Base-by-base conservation (phyloP, 2,113 vertebrate genomes). In the Electrona antarctica region DNA sequence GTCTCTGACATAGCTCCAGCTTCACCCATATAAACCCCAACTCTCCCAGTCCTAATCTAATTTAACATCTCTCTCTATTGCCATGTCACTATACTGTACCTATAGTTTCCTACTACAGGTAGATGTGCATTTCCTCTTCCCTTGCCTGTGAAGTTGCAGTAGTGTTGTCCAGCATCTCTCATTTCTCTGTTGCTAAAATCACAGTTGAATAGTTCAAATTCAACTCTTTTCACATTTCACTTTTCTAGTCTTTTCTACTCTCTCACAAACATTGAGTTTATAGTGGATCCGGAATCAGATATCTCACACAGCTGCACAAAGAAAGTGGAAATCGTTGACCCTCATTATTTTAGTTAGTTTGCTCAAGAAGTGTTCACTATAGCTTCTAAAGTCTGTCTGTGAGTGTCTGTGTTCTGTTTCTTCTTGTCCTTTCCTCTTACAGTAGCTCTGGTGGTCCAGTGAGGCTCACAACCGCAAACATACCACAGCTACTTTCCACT, bases 331-430 rank as follows among this genome's bases (percentile, higher is more conserved):
- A 21, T 59, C 13, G 46, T 13, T 41, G n/a, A 60, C 41, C 69
- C 8, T 29, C 15, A 47, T 64, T 62, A 46, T 12, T 56, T 13
- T 28, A 7, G 33, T 13, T 28, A 7, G 33, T 61, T 51, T n/a
- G 7, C 48, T 41, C 33, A 50, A 7, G 8, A 50, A 13, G n/a
- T 1, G 3, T 13, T 54, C 51, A 54, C 13, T 11, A 10, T 11
- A 10, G 3, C 55, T 60, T 51, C 45, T 6, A 8, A 13, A 3
- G 0, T 4, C 41, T 14, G 21, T 21, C 21, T 65, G 57, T 52
- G 33, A 50, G 47, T 55, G 21, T 69, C 7, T 48, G 13, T 59
- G 21, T 70, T 60, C 64, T 72, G 60, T 45, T 78, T 78, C 72
- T 69, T 67, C 48, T 64, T 21, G n/a, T 54, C 52, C 0, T 33